Conservation (phyloP, 2,888 invertebrate species). For the Odontocerum albicorne region DNA sequence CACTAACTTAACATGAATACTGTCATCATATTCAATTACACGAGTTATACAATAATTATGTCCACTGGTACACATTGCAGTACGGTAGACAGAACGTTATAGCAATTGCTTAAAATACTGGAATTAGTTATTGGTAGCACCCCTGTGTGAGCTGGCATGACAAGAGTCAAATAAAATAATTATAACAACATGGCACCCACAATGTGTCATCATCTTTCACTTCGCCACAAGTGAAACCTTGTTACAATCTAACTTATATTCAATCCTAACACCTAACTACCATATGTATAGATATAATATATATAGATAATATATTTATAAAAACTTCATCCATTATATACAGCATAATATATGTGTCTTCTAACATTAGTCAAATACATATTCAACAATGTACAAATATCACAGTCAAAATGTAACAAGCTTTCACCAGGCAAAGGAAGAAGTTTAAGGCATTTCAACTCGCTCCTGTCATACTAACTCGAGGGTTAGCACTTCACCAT, state of each 20-base stretch:
- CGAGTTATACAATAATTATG: slow-evolving; percentile 51
- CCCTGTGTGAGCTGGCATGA: slow-evolving; percentile 62
- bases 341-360: background rate
- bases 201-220: slow-evolving; percentile 44
- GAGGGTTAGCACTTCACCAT: slow-evolving; percentile 62
- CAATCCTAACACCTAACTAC: slow-evolving; percentile 17
- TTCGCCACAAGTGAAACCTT: slow-evolving; percentile 59
- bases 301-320: background rate
- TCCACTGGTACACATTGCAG: slow-evolving; percentile 49
- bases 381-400: slow-evolving; percentile 41
- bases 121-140: slow-evolving; percentile 54
- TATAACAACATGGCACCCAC: slow-evolving; percentile 60
- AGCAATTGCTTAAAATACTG: slow-evolving; percentile 33
- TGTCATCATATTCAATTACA: slow-evolving; percentile 44
- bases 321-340: background rate
- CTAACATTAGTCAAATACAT: background rate
- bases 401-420: slow-evolving; percentile 62
- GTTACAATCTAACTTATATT: slow-evolving; percentile 53
- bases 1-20: slow-evolving; percentile 33
- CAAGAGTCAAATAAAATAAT: slow-evolving; percentile 58
- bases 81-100: slow-evolving; percentile 28
- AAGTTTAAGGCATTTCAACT: slow-evolving; percentile 11
- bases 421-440: slow-evolving; percentile 45
- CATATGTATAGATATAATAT: background rate
- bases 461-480: slow-evolving; percentile 63